Percentiles rank a stretch among this genome's conserved stretches.
These are phyloP conservation scores for Tympanoctomys barrerae DNA, from an alignment of 2,797 vertebrate genomes.

Conservation along the genomic window DNA sequence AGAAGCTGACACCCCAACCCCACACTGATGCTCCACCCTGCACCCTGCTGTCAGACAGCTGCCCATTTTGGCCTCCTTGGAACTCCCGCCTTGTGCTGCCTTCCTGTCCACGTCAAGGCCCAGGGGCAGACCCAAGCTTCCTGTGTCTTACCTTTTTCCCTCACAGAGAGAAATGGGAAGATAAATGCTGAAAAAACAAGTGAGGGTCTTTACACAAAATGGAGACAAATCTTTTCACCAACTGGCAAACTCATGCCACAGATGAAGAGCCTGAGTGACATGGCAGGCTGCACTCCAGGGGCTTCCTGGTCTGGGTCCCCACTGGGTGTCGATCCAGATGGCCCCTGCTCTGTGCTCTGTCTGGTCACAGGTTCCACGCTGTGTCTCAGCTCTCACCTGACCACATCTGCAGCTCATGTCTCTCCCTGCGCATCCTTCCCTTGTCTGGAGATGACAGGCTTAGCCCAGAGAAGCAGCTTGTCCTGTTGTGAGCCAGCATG, in stretches of 20 bases:
- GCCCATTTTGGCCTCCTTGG: neutral
- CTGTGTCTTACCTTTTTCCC: neutral
- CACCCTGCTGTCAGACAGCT: neutral
- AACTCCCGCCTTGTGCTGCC: neutral
- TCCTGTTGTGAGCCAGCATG: neutral
- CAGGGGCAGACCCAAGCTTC: neutral
- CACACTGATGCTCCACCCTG: neutral
- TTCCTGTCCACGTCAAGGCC: neutral
- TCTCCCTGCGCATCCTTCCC: too few species aligned
- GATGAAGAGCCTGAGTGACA: neutral
- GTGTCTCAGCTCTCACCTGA: neutral
- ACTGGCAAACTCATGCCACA: neutral
- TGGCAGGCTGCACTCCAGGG: too few species aligned
- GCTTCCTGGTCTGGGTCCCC: neutral
- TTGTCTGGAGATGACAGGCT: fast-evolving
- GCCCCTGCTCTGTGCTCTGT: too few species aligned
- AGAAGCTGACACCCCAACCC: neutral
- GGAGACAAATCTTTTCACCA: neutral
- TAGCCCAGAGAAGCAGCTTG: neutral
- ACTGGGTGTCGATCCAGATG: neutral
- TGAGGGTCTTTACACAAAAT: neutral
- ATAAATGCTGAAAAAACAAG: neutral
- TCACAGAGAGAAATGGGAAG: neutral
- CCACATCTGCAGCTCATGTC: neutral
- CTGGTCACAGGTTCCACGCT: neutral